Evolutionary conservation across 2,888 invertebrate genomes (phyloP).

Genomic region (Leucophenga montana): DNA sequence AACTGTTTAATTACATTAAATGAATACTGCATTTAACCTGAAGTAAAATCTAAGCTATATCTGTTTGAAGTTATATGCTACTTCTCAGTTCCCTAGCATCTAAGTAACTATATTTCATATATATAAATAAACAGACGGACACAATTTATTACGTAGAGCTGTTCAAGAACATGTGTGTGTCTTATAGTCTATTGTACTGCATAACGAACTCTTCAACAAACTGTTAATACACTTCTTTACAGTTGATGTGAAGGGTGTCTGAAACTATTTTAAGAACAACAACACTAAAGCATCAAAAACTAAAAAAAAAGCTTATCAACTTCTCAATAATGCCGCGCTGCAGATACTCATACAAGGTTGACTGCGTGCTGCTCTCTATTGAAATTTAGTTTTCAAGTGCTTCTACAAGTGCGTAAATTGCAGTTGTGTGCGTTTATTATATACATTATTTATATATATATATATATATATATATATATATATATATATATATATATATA

Average conservation of each 20-base stretch:
- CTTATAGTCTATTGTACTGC: too few relatives aligned
- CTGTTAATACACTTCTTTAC: too few relatives aligned
- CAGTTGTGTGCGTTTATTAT: constrained; percentile 18
- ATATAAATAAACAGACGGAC: constrained; percentile 31
- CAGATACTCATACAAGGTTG: constrained; percentile 7
- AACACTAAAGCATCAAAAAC: constrained; percentile 19
- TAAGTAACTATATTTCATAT: too few relatives aligned
- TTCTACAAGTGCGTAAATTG: constrained; percentile 26
- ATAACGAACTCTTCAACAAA: too few relatives aligned
- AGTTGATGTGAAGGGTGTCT: too few relatives aligned
- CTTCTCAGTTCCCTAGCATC: too few relatives aligned
- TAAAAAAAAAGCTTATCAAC: constrained; percentile 4
- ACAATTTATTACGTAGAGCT: constrained; percentile 1
- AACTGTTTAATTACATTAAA: too few relatives aligned
- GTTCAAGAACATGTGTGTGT: too few relatives aligned
- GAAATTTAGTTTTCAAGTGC: background rate
- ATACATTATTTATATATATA: background rate
- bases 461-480: background rate
- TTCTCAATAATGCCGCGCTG: background rate
- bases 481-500: background rate
- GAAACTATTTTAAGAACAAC: background rate
- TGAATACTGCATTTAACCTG: too few relatives aligned
- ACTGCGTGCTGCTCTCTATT: constrained; percentile 3
- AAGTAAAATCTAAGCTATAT: too few relatives aligned
- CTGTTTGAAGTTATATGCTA: too few relatives aligned